These are phyloP conservation scores for Lutjanus erythropterus DNA, from an alignment of 2,113 vertebrate genomes.

Conservation along the genomic window DNA sequence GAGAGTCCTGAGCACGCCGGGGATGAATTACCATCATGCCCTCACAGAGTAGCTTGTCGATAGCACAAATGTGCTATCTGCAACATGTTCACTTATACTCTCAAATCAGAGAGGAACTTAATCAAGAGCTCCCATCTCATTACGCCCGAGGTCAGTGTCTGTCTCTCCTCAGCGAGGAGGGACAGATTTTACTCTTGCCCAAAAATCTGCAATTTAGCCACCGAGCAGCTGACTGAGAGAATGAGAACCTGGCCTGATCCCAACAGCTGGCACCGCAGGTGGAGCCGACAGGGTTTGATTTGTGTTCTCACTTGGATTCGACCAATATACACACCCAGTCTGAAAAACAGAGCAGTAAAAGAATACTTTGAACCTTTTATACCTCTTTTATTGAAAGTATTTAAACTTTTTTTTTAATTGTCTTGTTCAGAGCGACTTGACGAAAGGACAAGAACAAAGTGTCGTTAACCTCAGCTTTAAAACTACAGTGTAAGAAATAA, in stretches of 20 bases:
- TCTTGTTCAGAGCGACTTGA: background rate
- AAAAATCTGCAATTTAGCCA: slow-evolving; percentile 47
- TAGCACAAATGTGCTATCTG: slow-evolving; percentile 73
- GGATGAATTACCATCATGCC: slow-evolving; percentile 71
- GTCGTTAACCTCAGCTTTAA: background rate
- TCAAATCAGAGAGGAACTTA: slow-evolving; percentile 76
- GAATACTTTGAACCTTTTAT: background rate
- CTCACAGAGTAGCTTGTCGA: slow-evolving; percentile 58
- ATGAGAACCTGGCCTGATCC: slow-evolving; percentile 16
- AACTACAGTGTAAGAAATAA: too few relatives aligned
- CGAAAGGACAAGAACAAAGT: background rate
- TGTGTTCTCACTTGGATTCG: slow-evolving; percentile 10
- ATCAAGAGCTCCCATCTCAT: slow-evolving; percentile 74
- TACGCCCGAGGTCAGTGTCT: slow-evolving; percentile 66
- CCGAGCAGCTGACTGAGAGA: slow-evolving; percentile 24
- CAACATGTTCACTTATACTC: slow-evolving; percentile 78
- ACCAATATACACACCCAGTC: slow-evolving; percentile 8
- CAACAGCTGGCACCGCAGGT: slow-evolving; percentile 32
- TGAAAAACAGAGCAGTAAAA: slow-evolving; percentile 6
- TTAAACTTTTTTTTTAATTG: background rate
- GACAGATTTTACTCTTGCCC: slow-evolving; percentile 26
- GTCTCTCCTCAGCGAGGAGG: slow-evolving; percentile 24
- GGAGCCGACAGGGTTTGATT: slow-evolving; percentile 1
- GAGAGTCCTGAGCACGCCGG: slow-evolving; percentile 38
- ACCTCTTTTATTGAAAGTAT: background rate